Evolutionary conservation across 2,797 vertebrate species (phyloP).

Genomic region (Catamblyrhynchus diadema): DNA sequence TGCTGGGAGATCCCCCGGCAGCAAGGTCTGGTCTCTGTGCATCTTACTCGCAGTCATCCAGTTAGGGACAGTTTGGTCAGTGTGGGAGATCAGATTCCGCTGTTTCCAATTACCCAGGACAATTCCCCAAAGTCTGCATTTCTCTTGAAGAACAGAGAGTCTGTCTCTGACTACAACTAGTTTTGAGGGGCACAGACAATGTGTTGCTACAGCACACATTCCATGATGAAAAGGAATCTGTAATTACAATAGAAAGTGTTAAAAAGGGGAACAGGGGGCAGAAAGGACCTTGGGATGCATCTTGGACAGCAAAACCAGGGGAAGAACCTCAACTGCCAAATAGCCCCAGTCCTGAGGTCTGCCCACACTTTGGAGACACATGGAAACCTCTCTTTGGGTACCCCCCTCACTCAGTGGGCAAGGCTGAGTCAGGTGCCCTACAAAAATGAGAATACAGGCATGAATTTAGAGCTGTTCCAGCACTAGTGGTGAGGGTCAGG

Average conservation of each 20-base stretch:
- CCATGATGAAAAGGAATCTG: background rate
- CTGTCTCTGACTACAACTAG: background rate
- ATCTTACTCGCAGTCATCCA: accelerated
- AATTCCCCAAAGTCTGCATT: background rate
- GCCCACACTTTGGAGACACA: accelerated
- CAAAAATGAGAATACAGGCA: background rate
- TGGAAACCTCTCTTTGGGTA: background rate
- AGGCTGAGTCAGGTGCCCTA: background rate
- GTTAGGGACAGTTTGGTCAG: background rate
- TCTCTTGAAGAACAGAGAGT: background rate
- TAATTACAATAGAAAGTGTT: background rate
- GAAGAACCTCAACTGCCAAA: accelerated
- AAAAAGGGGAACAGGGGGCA: background rate
- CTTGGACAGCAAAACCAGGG: background rate
- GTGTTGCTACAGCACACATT: background rate
- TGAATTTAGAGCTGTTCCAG: background rate
- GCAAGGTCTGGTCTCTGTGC: background rate
- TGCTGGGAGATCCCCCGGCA: background rate
- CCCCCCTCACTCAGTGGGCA: accelerated
- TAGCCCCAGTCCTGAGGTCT: background rate
- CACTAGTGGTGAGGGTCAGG: background rate
- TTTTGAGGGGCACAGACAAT: background rate
- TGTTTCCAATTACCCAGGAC: background rate
- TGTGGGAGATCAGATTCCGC: background rate
- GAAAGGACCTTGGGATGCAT: background rate